Conservation (phyloP, 2,113 vertebrate genomes). For the Tonatia bakeri region DNA sequence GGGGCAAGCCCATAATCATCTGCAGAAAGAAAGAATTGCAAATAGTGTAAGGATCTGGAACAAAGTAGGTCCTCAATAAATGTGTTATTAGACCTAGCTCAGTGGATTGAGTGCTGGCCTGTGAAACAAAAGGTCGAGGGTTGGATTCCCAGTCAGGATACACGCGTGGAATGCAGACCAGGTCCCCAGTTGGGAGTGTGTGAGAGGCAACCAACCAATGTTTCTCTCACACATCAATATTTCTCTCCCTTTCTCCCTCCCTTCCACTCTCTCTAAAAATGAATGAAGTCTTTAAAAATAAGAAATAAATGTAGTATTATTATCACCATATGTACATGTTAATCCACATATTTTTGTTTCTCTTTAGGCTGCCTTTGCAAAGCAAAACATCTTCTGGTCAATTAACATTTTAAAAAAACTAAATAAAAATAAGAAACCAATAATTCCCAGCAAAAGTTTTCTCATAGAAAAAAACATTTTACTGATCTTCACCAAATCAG, state of each 20-base stretch:
- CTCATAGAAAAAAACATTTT: not conserved
- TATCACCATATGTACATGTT: not conserved
- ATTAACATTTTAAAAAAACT: not conserved
- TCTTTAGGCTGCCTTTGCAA: not conserved
- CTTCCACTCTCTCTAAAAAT: no score
- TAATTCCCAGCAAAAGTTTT: not conserved
- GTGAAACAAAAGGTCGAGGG: no score
- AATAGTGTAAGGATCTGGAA: not conserved
- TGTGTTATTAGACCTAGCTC: not conserved
- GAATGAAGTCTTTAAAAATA: no score
- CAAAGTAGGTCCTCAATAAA: not conserved
- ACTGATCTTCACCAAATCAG: not conserved
- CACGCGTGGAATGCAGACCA: no score
- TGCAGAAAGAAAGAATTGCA: not conserved
- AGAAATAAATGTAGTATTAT: not conserved
- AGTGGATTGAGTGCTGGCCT: no score
- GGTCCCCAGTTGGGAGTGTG: no score
- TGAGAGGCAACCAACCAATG: no score
- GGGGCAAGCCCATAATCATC: not conserved
- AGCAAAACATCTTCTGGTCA: slow-evolving; percentile 8
- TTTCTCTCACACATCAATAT: no score
- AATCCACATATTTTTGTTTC: not conserved
- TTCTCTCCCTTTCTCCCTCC: no score
- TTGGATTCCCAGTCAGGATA: no score
- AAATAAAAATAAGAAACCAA: not conserved